Evolutionary conservation across 2,797 vertebrate species (phyloP), one percentile per base, ranked within the genome.

Genomic region (Knipowitschia caucasica): DNA sequence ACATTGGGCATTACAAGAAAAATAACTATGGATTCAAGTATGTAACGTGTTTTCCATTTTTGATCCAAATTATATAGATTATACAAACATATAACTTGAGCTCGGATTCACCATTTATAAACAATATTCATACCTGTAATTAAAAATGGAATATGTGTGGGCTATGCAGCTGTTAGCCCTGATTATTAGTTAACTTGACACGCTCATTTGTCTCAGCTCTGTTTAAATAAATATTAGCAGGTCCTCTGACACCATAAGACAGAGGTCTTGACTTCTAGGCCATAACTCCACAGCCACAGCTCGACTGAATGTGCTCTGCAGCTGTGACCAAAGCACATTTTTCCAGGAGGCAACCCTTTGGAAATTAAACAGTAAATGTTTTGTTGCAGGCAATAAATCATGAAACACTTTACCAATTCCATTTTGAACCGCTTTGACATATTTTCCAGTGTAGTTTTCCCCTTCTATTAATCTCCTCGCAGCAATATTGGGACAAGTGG

Each of bases 321-420:
- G 57, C 65, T 63, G 51, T 67, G 62, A 82, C 71, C 63, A 72
- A 76, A 63, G 58, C 36, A 56, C 68, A 53, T 66, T 69, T 77
- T 79, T 83, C 78, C 74, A 79, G 69, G 70, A 87, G 59, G 59
- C 62, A 57, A 68, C 67, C 77, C 64, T 79, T 64, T 63, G 64
- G 81, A 68, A 65, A 46, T 36, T 44, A 78, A 78, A 71, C 74
- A 65, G 64, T 78, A 67, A 79, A 69, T 71, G 62, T 78, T 72
- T 77, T 78, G 60, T 78, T 74, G 71, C 76, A 56, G 67, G 55
- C 73, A 50, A 63, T 86, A 87, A 88, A 87, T 86, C 77, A 86
- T 45, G 24, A 53, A 71, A 81, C 78, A 83, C 88, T 85, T 78
- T 66, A 63, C 56, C 79, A 64, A 59, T 77, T 54, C 69, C 67